phyloP scores from a whole-genome alignment of 2,113 vertebrate genomes.

The Plecotus auritus region DNA sequence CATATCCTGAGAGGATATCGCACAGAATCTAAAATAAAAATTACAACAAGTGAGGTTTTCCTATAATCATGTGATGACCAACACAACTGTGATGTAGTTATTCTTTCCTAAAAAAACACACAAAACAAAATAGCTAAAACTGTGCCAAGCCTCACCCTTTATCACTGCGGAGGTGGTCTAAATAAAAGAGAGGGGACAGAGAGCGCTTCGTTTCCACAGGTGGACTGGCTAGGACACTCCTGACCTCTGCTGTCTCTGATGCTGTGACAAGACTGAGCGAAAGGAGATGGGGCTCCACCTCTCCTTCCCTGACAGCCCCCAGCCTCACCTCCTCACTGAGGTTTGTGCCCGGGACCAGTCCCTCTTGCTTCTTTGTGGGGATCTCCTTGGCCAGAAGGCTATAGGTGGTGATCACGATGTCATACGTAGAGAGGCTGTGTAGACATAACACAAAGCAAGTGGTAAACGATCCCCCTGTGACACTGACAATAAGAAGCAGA shows the following conservation, averaged over 20 bases:
- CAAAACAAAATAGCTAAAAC: background rate
- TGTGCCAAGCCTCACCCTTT: background rate
- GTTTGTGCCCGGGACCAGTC: conserved; percentile 77
- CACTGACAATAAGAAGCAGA: background rate
- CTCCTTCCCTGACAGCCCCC: background rate
- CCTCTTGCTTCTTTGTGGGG: conserved; percentile 85
- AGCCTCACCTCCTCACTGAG: conserved; percentile 76
- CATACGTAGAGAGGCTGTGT: conserved; percentile 87
- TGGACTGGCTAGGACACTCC: no score
- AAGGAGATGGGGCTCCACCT: no score
- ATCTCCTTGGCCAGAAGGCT: conserved; percentile 92
- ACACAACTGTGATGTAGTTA: background rate
- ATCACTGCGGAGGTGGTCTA: background rate
- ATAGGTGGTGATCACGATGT: conserved; percentile 96
- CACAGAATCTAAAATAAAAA: background rate
- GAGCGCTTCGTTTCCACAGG: background rate
- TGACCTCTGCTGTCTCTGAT: background rate
- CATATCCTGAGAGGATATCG: background rate
- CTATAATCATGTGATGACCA: background rate
- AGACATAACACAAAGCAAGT: background rate
- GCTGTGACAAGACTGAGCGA: background rate
- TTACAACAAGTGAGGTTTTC: background rate
- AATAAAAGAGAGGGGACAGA: background rate
- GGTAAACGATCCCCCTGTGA: background rate
- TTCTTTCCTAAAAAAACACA: background rate